Evolutionary conservation across 2,888 invertebrate genomes (phyloP), one percentile per base, ranked within the genome.

Genomic region (Pilophorus perplexus): DNA sequence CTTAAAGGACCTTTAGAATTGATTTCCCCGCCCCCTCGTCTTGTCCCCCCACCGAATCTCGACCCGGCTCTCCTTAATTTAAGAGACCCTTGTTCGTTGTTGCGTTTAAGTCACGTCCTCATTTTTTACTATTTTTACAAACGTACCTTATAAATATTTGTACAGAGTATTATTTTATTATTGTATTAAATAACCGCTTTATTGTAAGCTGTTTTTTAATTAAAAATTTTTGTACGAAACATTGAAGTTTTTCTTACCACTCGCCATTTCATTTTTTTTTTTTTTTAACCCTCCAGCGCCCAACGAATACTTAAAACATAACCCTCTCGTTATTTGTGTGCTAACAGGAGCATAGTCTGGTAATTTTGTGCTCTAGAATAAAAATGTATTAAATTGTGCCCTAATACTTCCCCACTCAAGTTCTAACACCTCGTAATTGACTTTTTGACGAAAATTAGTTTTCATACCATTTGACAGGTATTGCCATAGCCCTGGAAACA

Each of bases 121-220:
- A 42, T 57, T 57, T 66, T 54, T 57, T 66, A 44, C 33, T 46
- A 28, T 55, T 28, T 22, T 37, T 46, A 55, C 42, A 66, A 57
- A 48, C 55, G 66, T 66, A 62, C 62, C 62, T 67, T 69, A 69
- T 69, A 69, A 67, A 69, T 69, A 69, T 59, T 69, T 69, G 69
- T 69, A 69, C 69, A 69, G 69, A 65, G 54, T 59, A 60, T 59
- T 46, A 67, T 64, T 67, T 57, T 69, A 65, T 69, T 64, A 64
- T 68, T 59, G 20, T 50, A 59, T 67, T 65, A 44, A 33, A 40
- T 44, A 67, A 50, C 59, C 44, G 55, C 65, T 42, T 67, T 62
- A 54, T 67, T 60, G 25, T 67, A 67, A 69, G 67, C 67, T 44
- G 54, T 66, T 68, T 64, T 68, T 64, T 55, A 55, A 55, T 57